Conservation (phyloP, 2,888 invertebrate species). For the Sminthurinus aureus region DNA sequence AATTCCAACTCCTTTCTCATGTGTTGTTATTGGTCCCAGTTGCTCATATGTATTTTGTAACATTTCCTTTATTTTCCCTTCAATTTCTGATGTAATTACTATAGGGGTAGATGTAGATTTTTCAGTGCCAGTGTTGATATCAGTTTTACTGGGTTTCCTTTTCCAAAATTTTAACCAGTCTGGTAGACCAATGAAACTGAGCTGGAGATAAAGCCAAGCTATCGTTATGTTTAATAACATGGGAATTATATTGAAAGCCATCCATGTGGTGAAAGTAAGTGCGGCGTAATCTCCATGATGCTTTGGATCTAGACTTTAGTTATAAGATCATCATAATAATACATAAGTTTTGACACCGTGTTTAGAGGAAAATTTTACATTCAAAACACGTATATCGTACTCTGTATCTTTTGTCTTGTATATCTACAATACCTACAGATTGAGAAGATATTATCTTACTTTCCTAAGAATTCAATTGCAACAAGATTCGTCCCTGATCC, state of each 20-base stretch:
- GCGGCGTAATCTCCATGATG: slow-evolving; percentile 51
- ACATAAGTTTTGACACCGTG: too few species aligned
- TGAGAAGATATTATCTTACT: slow-evolving; percentile 37
- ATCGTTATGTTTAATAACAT: slow-evolving; percentile 50
- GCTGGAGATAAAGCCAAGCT: slow-evolving; percentile 55
- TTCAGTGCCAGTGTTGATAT: slow-evolving; percentile 5
- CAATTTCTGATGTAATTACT: slow-evolving; percentile 39
- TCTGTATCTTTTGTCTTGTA: too few species aligned
- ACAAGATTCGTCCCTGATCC: slow-evolving; percentile 57
- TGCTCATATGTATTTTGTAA: slow-evolving; percentile 46
- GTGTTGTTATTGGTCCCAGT: slow-evolving; percentile 65
- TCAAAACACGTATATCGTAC: too few species aligned
- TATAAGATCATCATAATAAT: neutral
- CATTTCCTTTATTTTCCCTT: slow-evolving; percentile 45
- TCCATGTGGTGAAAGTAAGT: slow-evolving; percentile 57
- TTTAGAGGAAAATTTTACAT: too few species aligned
- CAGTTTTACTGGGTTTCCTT: neutral
- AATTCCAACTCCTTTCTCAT: slow-evolving; percentile 74
- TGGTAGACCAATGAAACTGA: slow-evolving; percentile 51
- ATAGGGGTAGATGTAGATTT: neutral
- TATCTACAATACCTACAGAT: too few species aligned
- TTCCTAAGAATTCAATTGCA: slow-evolving; percentile 49
- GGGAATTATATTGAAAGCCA: slow-evolving; percentile 54
- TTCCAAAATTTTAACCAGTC: slow-evolving; percentile 47
- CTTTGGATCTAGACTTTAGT: slow-evolving; percentile 49